These are phyloP conservation scores for Daboia siamensis DNA, from an alignment of 2,113 vertebrate genomes.

Conservation along the genomic window DNA sequence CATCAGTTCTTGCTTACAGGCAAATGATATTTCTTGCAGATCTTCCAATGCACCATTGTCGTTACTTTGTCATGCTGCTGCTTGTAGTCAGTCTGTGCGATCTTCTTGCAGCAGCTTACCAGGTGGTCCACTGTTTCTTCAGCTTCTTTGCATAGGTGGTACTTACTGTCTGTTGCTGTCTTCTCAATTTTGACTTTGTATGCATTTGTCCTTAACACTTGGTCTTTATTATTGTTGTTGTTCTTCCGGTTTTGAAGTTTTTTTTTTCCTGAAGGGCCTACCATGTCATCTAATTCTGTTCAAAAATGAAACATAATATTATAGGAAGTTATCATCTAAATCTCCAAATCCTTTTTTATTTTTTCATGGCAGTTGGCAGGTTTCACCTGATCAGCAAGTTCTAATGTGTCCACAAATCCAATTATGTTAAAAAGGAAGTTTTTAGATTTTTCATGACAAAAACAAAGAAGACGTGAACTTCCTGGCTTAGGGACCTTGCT, in stretches of 20 bases:
- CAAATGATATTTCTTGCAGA: too few species aligned
- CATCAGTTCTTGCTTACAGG: too few species aligned
- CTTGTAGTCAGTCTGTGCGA: too few species aligned
- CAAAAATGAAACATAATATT: neutral
- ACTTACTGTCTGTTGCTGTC: too few species aligned
- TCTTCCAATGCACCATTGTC: too few species aligned
- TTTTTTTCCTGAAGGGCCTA: neutral
- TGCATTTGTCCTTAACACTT: too few species aligned
- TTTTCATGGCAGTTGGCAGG: neutral
- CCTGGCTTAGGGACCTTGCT: neutral
- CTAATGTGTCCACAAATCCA: neutral
- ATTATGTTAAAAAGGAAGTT: neutral
- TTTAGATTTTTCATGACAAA: neutral
- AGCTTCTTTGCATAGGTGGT: too few species aligned
- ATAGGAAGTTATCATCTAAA: neutral
- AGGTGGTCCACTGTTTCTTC: too few species aligned
- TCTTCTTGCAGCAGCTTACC: too few species aligned
- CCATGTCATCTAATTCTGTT: neutral
- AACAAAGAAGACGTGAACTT: neutral
- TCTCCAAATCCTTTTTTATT: neutral
- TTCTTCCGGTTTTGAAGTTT: neutral
- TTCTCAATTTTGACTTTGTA: too few species aligned
- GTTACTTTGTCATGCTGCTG: too few species aligned
- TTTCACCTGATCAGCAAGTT: neutral
- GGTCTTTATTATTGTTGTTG: too few species aligned